Base-by-base conservation (phyloP, 1,140 invertebrate genomes). In the Drosophila bipectinata region DNA sequence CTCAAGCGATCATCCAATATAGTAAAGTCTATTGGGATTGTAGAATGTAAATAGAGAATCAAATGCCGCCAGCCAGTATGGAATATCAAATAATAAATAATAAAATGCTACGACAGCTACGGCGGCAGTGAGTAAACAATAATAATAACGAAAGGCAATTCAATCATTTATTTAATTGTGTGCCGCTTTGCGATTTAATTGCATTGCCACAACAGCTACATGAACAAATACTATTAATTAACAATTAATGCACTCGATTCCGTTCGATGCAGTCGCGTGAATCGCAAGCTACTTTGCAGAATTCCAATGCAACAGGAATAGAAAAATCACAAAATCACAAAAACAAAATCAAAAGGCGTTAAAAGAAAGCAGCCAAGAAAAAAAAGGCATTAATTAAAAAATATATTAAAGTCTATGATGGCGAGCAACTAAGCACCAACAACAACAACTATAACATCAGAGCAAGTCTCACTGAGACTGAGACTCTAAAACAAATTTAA, bases 361-460 rank as follows among this genome's bases (percentile, higher is more conserved):
- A 72, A 62, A 62, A 52, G 58, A 79, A 78, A 73, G 73, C 79
- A 67, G 72, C 78, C 74, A 77, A 81, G 79, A 76, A 80, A 18
- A 18, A 18, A 76, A 80, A 82, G 59, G 77, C 81, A 84, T 80
- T 84, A 85, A 85, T 84, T 84, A 84, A 84, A 84, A 84, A 77
- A 83, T 79, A 82, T 82, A 81, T 72, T 76, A 60, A 80, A 66
- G 47, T 72, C 57, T 54, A 37, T 44, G 53, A 32, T 53, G 37
- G 41, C 49, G 41, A 15, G 41, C 26, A 54, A 30, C 45, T 8
- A 59, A 9, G 21, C 21, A 21, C 21, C 21, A 49, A 49, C 21
- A 59, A 32, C 9, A 30, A 21, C 7, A 37, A 24, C 24, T 15
- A 15, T 15, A 15, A 34, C 9, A 45, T 12, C 39, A 28, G 8